Evolutionary conservation across 2,797 vertebrate species (phyloP).

Genomic region (Salarias fasciatus): DNA sequence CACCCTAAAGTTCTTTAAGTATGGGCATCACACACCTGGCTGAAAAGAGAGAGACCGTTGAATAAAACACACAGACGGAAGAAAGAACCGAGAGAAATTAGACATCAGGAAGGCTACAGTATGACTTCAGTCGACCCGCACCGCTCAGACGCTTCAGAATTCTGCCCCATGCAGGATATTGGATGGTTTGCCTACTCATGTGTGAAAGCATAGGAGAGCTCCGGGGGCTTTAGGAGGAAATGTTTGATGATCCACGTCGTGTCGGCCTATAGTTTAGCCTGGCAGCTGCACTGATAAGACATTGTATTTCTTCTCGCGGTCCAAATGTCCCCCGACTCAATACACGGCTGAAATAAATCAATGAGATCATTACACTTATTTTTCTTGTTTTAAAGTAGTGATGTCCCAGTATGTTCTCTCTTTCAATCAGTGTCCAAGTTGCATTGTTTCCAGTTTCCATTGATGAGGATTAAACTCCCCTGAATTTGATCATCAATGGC

Average conservation of each 20-base stretch:
- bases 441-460: constrained; percentile 46
- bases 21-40: constrained; percentile 58
- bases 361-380: background rate
- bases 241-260: constrained; percentile 57
- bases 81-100: constrained; percentile 48
- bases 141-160: constrained; percentile 46
- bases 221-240: constrained; percentile 46
- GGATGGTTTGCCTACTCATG: constrained; percentile 59
- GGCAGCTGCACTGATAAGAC: constrained; percentile 27
- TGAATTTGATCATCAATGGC: constrained; percentile 56
- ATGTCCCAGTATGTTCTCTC: too few relatives aligned
- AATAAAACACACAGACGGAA: constrained; percentile 42
- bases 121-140: constrained; percentile 58
- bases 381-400: background rate
- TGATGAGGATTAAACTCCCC: constrained; percentile 53
- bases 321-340: constrained; percentile 7
- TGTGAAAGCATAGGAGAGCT: constrained; percentile 57
- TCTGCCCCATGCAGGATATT: constrained; percentile 51
- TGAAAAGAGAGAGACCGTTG: constrained; percentile 36
- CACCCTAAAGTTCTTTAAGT: constrained; percentile 55
- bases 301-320: constrained; percentile 17
- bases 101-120: constrained; percentile 39
- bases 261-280: constrained; percentile 42
- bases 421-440: background rate
- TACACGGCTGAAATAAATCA: constrained; percentile 6